Evolutionary conservation across 2,888 invertebrate species (phyloP), one percentile per base, ranked within the genome.

Genomic region (Thymelicus sylvestris): DNA sequence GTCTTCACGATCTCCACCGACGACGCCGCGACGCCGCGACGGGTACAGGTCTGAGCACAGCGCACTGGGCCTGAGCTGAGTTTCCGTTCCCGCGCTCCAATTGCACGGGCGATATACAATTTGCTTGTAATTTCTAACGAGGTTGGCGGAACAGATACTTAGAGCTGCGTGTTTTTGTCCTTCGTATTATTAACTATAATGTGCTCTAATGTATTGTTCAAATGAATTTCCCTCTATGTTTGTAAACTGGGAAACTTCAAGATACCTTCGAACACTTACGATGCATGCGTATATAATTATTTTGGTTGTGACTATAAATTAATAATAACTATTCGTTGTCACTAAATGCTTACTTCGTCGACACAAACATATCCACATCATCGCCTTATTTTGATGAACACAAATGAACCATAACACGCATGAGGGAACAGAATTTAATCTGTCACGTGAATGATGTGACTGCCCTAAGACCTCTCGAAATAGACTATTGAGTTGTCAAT

Each of bases 81-180:
- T 59, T 69, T 69, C 69, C 69, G 69, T 69, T 69, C 69, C 69
- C 69, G 69, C 69, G 69, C 64, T 69, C 69, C 69, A 69, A 48
- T 69, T 69, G 69, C 69, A 64, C 69, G 69, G 68, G 57, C 50
- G 69, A 69, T 70, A 70, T 70, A 70, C 69, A 70, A 70, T 70
- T 70, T 70, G 69, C 69, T 70, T 70, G 65, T 70, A 70, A 70
- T 70, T 70, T 63, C 65, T 70, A 70, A 70, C 69, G 69, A 70
- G 69, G 69, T 65, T 70, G 65, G 50, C 69, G 69, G 69, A 70
- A 70, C 69, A 64, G 69, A 70, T 70, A 70, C 69, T 70, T 70
- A 70, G 55, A 55, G 65, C 60, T n/a, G 41, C 59, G 57, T 57
- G 57, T 69, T 65, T 65, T 64, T 65, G 64, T 70, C 69, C 69